A percentile compares a stretch with the other conserved stretches of the same genome.
Conservation (phyloP, 1,140 invertebrate genomes). For the Lutraria rhynchaena region DNA sequence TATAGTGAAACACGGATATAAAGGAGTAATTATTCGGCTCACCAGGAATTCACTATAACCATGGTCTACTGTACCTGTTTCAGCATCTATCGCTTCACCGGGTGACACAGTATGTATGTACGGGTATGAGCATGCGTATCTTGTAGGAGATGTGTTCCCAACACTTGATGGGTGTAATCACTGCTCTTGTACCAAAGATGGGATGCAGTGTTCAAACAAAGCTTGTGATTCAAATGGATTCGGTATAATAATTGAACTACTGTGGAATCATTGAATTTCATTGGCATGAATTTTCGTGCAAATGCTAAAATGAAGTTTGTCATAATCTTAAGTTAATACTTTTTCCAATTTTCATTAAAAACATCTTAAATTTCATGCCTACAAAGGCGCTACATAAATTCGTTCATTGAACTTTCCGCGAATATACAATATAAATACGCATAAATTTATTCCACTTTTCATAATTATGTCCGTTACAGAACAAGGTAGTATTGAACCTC, state of each 20-base stretch:
- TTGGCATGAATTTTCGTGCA: not conserved
- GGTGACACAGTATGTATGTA: constrained; percentile 55
- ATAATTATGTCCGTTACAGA: constrained; percentile 34
- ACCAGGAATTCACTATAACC: no score
- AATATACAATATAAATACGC: not conserved
- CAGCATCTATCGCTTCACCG: constrained; percentile 33
- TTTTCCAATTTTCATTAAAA: not conserved
- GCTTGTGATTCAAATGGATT: constrained; percentile 52
- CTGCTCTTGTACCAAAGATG: constrained; percentile 59
- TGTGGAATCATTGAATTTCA: no score
- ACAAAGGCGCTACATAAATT: not conserved
- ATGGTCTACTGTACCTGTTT: no score
- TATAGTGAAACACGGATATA: no score
- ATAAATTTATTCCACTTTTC: not conserved
- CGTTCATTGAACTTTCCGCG: not conserved
- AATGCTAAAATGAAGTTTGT: not conserved
- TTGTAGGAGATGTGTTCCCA: constrained; percentile 49
- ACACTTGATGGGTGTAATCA: constrained; percentile 62
- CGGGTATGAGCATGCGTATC: not conserved
- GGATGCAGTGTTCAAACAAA: constrained; percentile 60
- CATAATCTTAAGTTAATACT: not conserved
- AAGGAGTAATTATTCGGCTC: no score
- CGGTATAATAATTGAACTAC: constrained; percentile 42
- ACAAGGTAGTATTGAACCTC: constrained; percentile 18
- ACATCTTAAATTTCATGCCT: not conserved